A percentile compares a stretch with the other conserved stretches of the same genome.
Conservation (phyloP, 92 coral and sea anemone genomes). For the Metridium senile region DNA sequence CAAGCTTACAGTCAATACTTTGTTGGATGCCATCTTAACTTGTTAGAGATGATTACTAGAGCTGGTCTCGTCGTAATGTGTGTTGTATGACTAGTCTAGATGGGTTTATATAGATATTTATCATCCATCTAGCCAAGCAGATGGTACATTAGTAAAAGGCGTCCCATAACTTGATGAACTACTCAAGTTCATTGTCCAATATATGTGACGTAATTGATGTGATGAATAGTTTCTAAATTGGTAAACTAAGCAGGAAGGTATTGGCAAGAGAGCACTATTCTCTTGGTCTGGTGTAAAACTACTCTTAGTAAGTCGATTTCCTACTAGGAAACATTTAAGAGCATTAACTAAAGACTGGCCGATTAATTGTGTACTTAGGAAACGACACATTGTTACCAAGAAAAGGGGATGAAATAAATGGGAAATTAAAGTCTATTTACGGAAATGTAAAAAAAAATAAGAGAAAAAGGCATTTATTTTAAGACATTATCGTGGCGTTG, state of each 20-base stretch:
- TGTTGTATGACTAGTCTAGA: not conserved
- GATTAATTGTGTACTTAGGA: not conserved
- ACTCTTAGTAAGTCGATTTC: not conserved
- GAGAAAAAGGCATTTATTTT: no score
- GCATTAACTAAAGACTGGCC: not conserved
- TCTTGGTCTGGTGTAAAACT: not conserved
- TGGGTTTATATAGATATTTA: not conserved
- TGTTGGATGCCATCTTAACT: not conserved
- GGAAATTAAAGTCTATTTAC: not conserved
- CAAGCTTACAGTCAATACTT: not conserved
- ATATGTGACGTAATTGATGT: not conserved
- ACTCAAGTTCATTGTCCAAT: not conserved
- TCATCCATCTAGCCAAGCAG: not conserved
- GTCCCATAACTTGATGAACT: not conserved
- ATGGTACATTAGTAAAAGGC: not conserved
- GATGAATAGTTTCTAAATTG: not conserved
- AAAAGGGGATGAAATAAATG: not conserved
- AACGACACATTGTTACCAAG: not conserved
- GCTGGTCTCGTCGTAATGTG: not conserved
- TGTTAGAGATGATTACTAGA: not conserved
- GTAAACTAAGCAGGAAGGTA: not conserved
- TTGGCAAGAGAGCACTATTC: not conserved
- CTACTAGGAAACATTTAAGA: not conserved
- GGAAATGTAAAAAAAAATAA: no score
- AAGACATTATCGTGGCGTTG: no score